A percentile compares a stretch with the other conserved stretches of the same genome.
Evolutionary conservation across 2,113 vertebrate genomes (phyloP).

Genomic region (Malaclemys terrapin): DNA sequence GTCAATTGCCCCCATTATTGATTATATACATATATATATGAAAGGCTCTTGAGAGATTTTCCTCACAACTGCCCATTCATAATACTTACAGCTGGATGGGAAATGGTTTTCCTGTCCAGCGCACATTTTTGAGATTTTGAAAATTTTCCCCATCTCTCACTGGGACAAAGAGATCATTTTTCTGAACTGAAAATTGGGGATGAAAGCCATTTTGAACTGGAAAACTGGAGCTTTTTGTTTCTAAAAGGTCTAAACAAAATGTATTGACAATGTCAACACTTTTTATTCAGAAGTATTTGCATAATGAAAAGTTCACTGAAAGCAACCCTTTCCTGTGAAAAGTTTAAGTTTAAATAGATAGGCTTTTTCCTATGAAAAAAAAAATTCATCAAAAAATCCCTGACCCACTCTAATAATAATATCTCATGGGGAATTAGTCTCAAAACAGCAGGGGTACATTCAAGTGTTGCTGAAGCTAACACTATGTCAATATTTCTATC

Average conservation of each 20-base stretch:
- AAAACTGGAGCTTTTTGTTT: neutral
- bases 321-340: neutral
- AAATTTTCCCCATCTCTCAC: neutral
- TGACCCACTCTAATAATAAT: neutral
- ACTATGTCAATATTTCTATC: neutral
- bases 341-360: neutral
- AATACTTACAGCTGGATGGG: neutral
- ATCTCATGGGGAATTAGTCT: constrained; percentile 5
- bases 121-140: neutral
- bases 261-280: neutral
- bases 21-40: neutral
- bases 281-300: neutral
- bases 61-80: neutral
- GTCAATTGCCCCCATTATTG: neutral
- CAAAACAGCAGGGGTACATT: neutral
- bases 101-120: neutral
- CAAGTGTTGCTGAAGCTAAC: constrained; percentile 8
- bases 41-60: neutral
- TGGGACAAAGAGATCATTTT: neutral
- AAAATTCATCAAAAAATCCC: neutral
- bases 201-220: neutral
- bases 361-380: neutral
- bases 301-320: neutral
- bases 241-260: neutral
- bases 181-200: too few species aligned